phyloP scores from a whole-genome alignment of 2,888 invertebrate species.

The Pristionchus fissidentatus region DNA sequence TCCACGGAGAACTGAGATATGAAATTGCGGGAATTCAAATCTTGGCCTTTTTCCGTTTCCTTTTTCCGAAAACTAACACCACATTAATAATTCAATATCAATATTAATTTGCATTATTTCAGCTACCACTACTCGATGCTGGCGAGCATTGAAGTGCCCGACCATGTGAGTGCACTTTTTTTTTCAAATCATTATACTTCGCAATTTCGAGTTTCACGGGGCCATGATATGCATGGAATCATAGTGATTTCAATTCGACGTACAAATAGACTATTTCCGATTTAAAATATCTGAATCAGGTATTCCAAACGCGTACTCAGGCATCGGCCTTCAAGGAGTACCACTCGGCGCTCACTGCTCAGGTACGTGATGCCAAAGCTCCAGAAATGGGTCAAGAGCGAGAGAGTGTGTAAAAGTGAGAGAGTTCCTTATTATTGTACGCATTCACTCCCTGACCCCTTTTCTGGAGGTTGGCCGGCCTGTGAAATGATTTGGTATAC shows the following conservation, averaged over 20 bases:
- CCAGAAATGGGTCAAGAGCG: too few relatives aligned
- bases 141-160: constrained; percentile 47
- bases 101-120: too few relatives aligned
- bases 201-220: neutral
- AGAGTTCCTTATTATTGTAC: too few relatives aligned
- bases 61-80: too few relatives aligned
- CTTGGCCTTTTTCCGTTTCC: too few relatives aligned
- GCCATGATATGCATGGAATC: neutral
- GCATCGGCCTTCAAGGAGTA: constrained; percentile 33
- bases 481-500: too few relatives aligned
- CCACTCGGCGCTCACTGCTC: constrained; percentile 7
- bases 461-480: too few relatives aligned
- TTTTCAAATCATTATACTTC: neutral
- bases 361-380: constrained; percentile 24
- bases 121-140: constrained; percentile 44
- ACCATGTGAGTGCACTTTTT: constrained; percentile 36
- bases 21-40: too few relatives aligned
- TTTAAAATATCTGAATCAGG: constrained; percentile 8
- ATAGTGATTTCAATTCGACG: neutral
- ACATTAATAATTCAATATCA: too few relatives aligned
- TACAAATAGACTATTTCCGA: neutral
- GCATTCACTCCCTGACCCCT: too few relatives aligned
- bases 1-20: too few relatives aligned
- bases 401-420: too few relatives aligned
- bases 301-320: neutral